Percentiles rank a stretch among this genome's conserved stretches.
Evolutionary conservation across 2,888 invertebrate species (phyloP).

Genomic region (Chymomyza procnemis): DNA sequence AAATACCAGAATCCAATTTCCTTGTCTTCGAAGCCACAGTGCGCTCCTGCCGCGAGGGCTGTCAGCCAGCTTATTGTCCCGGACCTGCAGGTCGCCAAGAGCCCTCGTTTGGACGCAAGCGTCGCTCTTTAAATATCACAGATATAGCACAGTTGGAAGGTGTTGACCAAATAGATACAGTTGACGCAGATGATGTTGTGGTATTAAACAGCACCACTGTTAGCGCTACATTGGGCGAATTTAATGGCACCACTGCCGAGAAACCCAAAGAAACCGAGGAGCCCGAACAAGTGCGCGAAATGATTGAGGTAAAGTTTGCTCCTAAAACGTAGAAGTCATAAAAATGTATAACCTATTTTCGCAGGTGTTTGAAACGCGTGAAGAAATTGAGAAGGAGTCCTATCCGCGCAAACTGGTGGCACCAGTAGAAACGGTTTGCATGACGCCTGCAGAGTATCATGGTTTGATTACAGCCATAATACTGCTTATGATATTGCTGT

Average conservation of each 20-base stretch:
- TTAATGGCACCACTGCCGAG: constrained; percentile 57
- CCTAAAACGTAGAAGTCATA: not conserved
- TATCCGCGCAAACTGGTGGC: constrained; percentile 83
- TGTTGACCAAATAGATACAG: constrained; percentile 33
- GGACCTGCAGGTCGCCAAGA: constrained; percentile 88
- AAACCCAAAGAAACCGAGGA: constrained; percentile 72
- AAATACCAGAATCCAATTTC: constrained; percentile 96
- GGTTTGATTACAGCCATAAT: constrained; percentile 89
- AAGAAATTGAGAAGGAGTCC: constrained; percentile 83
- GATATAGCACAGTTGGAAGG: constrained; percentile 48
- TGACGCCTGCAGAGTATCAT: constrained; percentile 90
- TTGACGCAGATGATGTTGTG: constrained; percentile 52
- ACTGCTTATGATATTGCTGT: constrained; percentile 85
- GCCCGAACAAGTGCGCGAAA: constrained; percentile 90
- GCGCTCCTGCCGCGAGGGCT: constrained; percentile 91
- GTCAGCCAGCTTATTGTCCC: constrained; percentile 93
- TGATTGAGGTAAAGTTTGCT: constrained; percentile 86
- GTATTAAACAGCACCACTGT: constrained; percentile 72
- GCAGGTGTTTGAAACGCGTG: constrained; percentile 90
- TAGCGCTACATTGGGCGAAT: constrained; percentile 62
- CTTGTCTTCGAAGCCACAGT: constrained; percentile 95
- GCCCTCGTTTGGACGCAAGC: constrained; percentile 88
- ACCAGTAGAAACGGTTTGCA: constrained; percentile 86
- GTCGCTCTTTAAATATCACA: constrained; percentile 79
- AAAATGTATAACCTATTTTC: not conserved